A percentile compares a stretch with the other conserved stretches of the same genome.
These are phyloP conservation scores for Stenodema calcarata DNA, from an alignment of 2,888 invertebrate species.

Conservation along the genomic window DNA sequence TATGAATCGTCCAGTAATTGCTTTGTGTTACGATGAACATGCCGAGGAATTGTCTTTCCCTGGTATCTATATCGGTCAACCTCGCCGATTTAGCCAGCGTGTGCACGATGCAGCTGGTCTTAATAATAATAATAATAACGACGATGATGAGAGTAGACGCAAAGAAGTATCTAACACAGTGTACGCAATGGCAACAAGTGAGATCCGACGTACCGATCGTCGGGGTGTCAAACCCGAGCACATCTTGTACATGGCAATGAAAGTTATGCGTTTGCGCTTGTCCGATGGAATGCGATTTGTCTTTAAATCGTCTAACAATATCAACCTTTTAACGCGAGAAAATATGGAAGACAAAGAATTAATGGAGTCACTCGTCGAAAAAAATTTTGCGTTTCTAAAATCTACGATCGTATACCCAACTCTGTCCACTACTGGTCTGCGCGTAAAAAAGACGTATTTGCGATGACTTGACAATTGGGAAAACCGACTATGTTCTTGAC, in stretches of 20 bases:
- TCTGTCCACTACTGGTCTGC: background rate
- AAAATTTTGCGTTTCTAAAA: constrained; percentile 50
- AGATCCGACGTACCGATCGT: constrained; percentile 60
- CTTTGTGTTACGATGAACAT: background rate
- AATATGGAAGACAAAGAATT: constrained; percentile 59
- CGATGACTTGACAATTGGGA: constrained; percentile 50
- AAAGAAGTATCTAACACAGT: constrained; percentile 46
- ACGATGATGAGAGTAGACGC: constrained; percentile 55
- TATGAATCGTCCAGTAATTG: background rate
- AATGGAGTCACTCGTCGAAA: constrained; percentile 58
- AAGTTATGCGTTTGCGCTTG: constrained; percentile 58
- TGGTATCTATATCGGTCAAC: background rate
- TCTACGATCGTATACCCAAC: constrained; percentile 7
- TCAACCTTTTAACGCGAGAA: constrained; percentile 58
- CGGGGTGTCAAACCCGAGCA: constrained; percentile 58
- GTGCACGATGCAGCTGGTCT: background rate
- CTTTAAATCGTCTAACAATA: constrained; percentile 32
- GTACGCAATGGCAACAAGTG: too few species aligned
- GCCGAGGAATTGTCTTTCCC: too few species aligned
- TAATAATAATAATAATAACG: background rate
- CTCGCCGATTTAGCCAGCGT: background rate
- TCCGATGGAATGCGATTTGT: constrained; percentile 1
- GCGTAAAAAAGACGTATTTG: constrained; percentile 53
- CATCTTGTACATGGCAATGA: constrained; percentile 61
- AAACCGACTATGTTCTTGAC: constrained; percentile 38